Base-by-base conservation (phyloP, 2,113 vertebrate genomes). In the Chroicocephalus ridibundus region DNA sequence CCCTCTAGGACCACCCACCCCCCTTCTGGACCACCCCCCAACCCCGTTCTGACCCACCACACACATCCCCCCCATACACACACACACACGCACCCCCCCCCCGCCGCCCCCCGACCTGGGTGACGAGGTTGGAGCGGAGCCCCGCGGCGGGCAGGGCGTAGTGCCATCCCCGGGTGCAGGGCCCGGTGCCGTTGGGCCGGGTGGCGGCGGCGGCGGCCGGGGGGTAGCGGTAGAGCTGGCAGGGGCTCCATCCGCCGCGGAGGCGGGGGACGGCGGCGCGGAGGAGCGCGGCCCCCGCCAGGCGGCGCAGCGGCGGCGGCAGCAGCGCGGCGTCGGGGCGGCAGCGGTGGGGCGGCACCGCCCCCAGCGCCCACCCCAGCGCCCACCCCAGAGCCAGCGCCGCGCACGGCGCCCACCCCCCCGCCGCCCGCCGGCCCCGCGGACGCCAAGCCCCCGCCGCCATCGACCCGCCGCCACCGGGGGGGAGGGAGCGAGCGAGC, bases 91-190 rank as follows among this genome's bases (percentile, higher is more conserved):
- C 36, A 38, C 13, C n/a, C 25, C 5, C 2, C 2, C 42, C 58
- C 3, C 11, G 47, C 60, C 40, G 40, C 40, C 40, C 3, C 19
- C 52, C 54, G 57, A 99, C 99, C 99, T 99, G 98, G 0, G 98
- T 99, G 69, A 99, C 98, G 64, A 97, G 97, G 97, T 98, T 99
- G 93, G 94, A 97, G 34, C 94, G 96, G 36, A 99, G 99, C 42
- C 98, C 99, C 9, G 98, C 98, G 6, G 86, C 87, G 34, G 95
- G 84, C 74, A 92, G 88, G 8, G 71, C 18, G 96, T 97, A 99
- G 66, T 97, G 97, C 98, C 98, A 99, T 36, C 98, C 99, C 16
- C 57, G 60, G 12, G 98, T 98, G 97, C 99, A 99, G 68, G 92
- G 93, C 62, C 62, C 89, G 69, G 89, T 91, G 68, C 91, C 77